These are phyloP conservation scores for Halisarca cf. caerulea DNA, from an alignment of 37 sponge, comb jelly and placozoan species.

Conservation along the genomic window DNA sequence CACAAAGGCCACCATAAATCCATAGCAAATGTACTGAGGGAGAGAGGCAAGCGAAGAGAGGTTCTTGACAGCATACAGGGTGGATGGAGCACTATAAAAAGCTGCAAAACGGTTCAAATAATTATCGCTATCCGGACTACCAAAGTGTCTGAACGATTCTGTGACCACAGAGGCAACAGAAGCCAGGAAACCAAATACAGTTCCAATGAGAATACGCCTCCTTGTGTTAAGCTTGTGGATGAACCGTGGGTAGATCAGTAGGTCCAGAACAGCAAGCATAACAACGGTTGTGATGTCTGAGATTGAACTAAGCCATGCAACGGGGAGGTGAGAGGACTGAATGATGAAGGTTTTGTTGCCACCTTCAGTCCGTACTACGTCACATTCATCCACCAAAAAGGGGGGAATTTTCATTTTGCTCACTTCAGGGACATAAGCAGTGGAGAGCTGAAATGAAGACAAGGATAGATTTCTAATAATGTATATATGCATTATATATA, in stretches of 20 bases:
- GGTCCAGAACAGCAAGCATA: neutral
- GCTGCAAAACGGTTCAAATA: neutral
- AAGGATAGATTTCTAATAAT: too few relatives aligned
- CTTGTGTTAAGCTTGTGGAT: conserved; percentile 2
- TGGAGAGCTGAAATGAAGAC: neutral
- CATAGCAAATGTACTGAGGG: neutral
- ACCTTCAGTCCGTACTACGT: too few relatives aligned
- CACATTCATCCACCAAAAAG: too few relatives aligned
- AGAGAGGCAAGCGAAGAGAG: neutral
- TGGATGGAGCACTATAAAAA: neutral
- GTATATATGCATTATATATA: too few relatives aligned
- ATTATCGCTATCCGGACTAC: neutral
- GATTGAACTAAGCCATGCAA: neutral
- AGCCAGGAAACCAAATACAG: conserved; percentile 4
- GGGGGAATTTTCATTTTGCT: neutral
- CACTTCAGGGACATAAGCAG: conserved; percentile 6
- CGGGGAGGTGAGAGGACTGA: too few relatives aligned
- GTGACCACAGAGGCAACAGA: neutral
- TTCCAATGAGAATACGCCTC: neutral
- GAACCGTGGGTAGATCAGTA: neutral
- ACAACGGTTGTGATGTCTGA: neutral
- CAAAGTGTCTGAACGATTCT: neutral
- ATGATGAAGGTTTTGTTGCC: too few relatives aligned
- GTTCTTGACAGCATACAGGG: neutral
- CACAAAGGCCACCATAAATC: conserved; percentile 12